Evolutionary conservation across 2,113 vertebrate genomes (phyloP), one percentile per base, ranked within the genome.

Genomic region (Rhynchopsitta pachyrhyncha): DNA sequence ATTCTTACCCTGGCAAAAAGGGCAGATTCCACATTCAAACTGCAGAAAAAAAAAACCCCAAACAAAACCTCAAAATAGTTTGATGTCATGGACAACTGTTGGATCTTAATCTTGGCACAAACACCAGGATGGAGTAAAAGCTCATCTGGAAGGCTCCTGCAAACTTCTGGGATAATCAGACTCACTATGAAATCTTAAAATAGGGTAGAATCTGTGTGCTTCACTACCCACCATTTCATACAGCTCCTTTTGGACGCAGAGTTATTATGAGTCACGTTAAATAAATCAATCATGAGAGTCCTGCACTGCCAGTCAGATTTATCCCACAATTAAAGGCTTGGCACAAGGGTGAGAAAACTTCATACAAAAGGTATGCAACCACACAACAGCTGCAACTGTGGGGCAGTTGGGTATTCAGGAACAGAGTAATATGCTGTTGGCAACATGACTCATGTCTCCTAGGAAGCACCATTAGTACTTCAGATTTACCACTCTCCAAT

Each of bases 291-390:
- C 93, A 88, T 69, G 82, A 81, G 86, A 97, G 88, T 97, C 95
- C 90, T 97, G 96, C 94, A 93, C 64, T 93, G 94, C 97, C 97
- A 97, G 96, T 97, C 96, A 67, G 91, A 96, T 97, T 97, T 97
- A 97, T 97, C 97, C 96, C 79, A 92, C 71, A 93, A 96, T 95
- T 95, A 96, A 97, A 97, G 87, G 66, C 92, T 97, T 98, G 97
- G 97, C 97, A 97, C 70, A 23, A 91, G 96, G 94, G 92, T 91
- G 75, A 77, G 95, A 96, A 97, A 96, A 97, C 96, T 96, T 97
- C 39, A 89, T 81, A 93, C 90, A 23, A 92, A 75, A 97, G 95
- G 97, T 96, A 97, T 95, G 94, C 89, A 97, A 87, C 96, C 96
- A 86, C 95, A 94, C 68, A 95, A 92, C 97, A 98, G 97, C 97